Evolutionary conservation across 2,888 invertebrate genomes (phyloP).

Genomic region (Horisme vitalbata): DNA sequence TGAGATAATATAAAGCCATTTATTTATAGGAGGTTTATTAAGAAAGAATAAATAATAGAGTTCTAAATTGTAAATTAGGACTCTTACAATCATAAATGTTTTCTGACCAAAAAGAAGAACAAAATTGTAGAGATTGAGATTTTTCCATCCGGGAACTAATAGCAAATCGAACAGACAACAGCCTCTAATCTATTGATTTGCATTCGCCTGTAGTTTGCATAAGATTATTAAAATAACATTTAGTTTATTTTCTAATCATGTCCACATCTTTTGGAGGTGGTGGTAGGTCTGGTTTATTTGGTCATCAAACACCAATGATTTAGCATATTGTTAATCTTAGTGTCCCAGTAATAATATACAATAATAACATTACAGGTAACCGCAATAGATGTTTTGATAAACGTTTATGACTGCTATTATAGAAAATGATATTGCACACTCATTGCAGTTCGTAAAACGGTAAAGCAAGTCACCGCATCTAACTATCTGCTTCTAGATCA

Average conservation of each 20-base stretch:
- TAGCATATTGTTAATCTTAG: background rate
- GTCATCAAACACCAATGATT: constrained; percentile 1
- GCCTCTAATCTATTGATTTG: background rate
- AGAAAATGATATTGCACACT: constrained; percentile 25
- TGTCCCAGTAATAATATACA: background rate
- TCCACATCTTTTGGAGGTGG: too few relatives aligned
- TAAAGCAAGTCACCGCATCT: constrained; percentile 35
- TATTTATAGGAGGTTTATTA: too few relatives aligned
- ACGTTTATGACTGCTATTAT: constrained; percentile 14
- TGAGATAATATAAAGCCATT: too few relatives aligned
- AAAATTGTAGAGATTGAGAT: too few relatives aligned
- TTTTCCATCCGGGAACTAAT: too few relatives aligned
- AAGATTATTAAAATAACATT: too few relatives aligned
- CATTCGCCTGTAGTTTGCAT: background rate
- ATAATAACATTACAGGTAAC: constrained; percentile 3
- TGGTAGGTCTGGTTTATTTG: background rate
- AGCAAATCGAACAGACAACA: background rate
- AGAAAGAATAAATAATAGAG: too few relatives aligned
- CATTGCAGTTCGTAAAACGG: constrained; percentile 20
- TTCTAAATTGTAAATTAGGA: too few relatives aligned
- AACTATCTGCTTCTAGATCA: constrained; percentile 21
- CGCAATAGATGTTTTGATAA: constrained; percentile 13
- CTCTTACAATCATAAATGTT: too few relatives aligned
- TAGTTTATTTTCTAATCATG: too few relatives aligned
- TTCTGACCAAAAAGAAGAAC: too few relatives aligned